Evolutionary conservation across 2,113 vertebrate genomes (phyloP).

Genomic region (Agelaius tricolor): DNA sequence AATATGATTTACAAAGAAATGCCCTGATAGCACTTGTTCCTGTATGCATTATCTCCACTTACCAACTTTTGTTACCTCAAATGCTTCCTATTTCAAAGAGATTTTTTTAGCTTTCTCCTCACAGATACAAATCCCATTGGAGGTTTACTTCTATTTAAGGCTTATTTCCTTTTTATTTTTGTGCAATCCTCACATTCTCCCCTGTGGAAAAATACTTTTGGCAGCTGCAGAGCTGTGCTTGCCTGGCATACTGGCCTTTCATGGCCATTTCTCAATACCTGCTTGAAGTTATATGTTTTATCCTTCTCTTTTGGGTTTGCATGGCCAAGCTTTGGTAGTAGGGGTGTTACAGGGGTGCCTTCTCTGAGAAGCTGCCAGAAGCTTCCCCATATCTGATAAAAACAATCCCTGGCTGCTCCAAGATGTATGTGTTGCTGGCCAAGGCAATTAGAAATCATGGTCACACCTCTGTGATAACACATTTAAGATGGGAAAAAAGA

Average conservation of each 20-base stretch:
- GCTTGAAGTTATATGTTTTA: neutral
- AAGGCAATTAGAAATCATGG: neutral
- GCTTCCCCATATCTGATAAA: neutral
- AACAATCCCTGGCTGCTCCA: neutral
- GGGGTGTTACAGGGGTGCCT: neutral
- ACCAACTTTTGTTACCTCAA: neutral
- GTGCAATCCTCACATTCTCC: neutral
- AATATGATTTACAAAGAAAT: conserved; percentile 6
- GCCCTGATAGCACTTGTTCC: neutral
- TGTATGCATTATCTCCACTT: neutral
- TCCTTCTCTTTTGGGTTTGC: neutral
- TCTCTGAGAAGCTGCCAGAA: neutral
- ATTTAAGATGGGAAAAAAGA: neutral
- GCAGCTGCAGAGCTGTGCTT: neutral
- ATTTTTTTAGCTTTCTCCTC: neutral
- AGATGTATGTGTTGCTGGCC: neutral
- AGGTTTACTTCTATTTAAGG: neutral
- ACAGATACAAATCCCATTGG: neutral
- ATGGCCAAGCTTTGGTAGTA: neutral
- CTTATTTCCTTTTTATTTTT: neutral
- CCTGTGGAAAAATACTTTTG: neutral
- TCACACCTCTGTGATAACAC: neutral
- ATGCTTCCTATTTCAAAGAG: neutral
- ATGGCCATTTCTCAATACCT: neutral
- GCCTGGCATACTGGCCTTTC: neutral